Percentiles rank a stretch among this genome's conserved stretches.
phyloP scores from a whole-genome alignment of 2,797 vertebrate species.

The Alauda arvensis region DNA sequence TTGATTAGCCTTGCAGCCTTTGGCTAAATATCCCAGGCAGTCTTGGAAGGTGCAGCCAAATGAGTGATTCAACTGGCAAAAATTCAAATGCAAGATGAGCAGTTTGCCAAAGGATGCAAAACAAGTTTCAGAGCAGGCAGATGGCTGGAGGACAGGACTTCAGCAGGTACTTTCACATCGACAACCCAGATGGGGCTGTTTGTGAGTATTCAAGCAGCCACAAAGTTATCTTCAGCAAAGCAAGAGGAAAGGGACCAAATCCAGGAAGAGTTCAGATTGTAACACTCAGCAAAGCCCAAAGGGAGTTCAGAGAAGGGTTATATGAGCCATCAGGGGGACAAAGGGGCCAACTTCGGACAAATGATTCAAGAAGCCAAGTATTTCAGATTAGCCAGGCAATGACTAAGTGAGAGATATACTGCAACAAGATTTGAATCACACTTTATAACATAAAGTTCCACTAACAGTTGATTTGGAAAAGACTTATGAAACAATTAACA shows the following conservation, averaged over 20 bases:
- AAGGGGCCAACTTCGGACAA: slow-evolving; percentile 34
- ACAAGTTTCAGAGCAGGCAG: slow-evolving; percentile 20
- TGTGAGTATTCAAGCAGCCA: neutral
- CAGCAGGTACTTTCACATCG: neutral
- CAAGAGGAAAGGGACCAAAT: slow-evolving; percentile 24
- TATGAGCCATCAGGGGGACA: neutral
- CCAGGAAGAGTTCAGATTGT: slow-evolving; percentile 34
- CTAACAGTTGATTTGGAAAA: slow-evolving; percentile 11
- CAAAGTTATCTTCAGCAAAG: neutral
- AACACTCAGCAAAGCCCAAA: slow-evolving; percentile 42
- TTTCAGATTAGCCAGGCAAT: slow-evolving; percentile 45
- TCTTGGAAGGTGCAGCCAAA: slow-evolving; percentile 32
- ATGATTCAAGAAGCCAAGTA: slow-evolving; percentile 52
- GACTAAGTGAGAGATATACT: slow-evolving; percentile 19
- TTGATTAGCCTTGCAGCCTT: slow-evolving; percentile 31
- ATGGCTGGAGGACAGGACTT: slow-evolving; percentile 14
- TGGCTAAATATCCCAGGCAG: slow-evolving; percentile 34
- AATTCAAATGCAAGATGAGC: slow-evolving; percentile 26
- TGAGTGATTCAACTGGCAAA: slow-evolving; percentile 34
- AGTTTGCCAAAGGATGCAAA: slow-evolving; percentile 17
- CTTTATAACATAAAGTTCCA: slow-evolving; percentile 4
- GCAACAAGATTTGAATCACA: slow-evolving; percentile 19
- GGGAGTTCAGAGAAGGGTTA: slow-evolving; percentile 56
- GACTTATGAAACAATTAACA: neutral
- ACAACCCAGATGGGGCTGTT: neutral